Evolutionary conservation across 2,888 invertebrate genomes (phyloP).

Genomic region (Ametastegia equiseti): DNA sequence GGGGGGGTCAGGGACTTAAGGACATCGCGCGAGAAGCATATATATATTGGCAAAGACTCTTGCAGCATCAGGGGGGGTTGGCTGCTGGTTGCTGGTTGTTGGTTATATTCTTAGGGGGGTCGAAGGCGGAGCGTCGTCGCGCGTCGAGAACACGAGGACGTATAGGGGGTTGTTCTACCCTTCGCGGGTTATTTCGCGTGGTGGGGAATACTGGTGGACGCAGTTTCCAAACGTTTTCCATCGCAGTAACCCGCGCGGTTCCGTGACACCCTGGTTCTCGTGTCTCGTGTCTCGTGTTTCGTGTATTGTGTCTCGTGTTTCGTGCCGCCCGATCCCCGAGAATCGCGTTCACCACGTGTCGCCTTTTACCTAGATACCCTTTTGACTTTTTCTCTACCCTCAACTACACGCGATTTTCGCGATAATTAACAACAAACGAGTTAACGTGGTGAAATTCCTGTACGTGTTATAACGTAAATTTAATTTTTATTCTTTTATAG

Average conservation of each 20-base stretch:
- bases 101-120: slow-evolving; percentile 63
- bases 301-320: slow-evolving; percentile 22
- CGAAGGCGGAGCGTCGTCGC: slow-evolving; percentile 73
- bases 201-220: slow-evolving; percentile 67
- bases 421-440: too few species aligned
- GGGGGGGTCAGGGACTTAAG: not conserved
- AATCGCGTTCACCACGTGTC: not conserved
- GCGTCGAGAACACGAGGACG: slow-evolving; percentile 64
- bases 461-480: too few species aligned
- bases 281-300: slow-evolving; percentile 21
- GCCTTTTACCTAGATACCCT: too few species aligned
- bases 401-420: too few species aligned
- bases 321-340: not conserved
- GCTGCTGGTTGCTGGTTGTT: too few species aligned
- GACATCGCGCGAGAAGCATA: not conserved
- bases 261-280: slow-evolving; percentile 29
- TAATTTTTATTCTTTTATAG: too few species aligned
- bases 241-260: slow-evolving; percentile 65
- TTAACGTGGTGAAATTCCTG: not conserved
- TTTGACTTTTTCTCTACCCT: too few species aligned
- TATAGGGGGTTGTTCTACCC: slow-evolving; percentile 61
- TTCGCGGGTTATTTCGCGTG: slow-evolving; percentile 58
- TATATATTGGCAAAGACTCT: not conserved
- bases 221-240: slow-evolving; percentile 71
- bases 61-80: too few species aligned